Base-by-base conservation (phyloP, 2,888 invertebrate species). In the Trichogramma dendrolimi region DNA sequence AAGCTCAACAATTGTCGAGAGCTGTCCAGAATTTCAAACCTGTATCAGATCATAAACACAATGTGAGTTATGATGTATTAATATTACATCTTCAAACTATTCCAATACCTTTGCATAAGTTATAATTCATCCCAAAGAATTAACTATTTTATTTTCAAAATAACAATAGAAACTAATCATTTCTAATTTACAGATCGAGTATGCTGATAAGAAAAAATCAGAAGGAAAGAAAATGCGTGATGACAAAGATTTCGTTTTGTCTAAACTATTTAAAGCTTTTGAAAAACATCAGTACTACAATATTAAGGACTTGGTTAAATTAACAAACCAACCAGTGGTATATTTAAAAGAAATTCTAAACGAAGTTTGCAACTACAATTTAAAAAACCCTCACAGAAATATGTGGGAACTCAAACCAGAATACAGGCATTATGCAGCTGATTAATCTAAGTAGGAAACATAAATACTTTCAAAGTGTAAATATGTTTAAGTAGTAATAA, bases 271-370 rank as follows among this genome's bases (percentile, higher is more conserved):
- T 84, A 90, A 92, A 73, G 97, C 98, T 44, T 99, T 99, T 82
- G 98, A 99, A 77, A n/a, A 96, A 80, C 99, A 99, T 88, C 99
- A 99, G 80, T 99, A 97, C 84, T 99, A 99, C 79, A 97, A 97
- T 79, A 94, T 96, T 67, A 94, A 92, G 76, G 97, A 97, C 82
- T n/a, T 98, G 72, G 91, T 94, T 6, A 88, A 91, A 81, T 92
- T 97, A 60, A 97, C 97, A 1, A 89, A 90, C 71, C 98, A 98
- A 75, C 97, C 97, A 4, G 91, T 96, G 70, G 95, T 92, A 7
- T 98, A 98, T 80, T 82, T 99, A 63, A 98, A 99, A 75, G 98
- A 99, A 81, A 96, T 99, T 71, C 83, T 99, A 40, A 96, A 95
- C 78, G 98, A 99, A 81, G 95, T 98, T 43, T 98, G 98, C 77